Conservation (phyloP, 2,113 vertebrate species). For the Oceanodroma tethys region DNA sequence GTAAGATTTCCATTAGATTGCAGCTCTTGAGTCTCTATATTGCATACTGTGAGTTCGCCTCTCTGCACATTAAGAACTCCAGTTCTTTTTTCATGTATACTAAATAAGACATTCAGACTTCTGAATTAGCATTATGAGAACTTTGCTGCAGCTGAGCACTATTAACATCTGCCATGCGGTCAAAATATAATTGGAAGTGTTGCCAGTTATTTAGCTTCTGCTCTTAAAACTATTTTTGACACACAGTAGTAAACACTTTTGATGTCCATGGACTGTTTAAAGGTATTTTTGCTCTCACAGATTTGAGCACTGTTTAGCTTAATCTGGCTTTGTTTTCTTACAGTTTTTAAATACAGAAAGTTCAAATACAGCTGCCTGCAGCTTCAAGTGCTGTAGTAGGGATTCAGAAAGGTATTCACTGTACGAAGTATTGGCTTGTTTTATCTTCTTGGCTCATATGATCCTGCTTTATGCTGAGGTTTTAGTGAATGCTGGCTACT, state of each 20-base stretch:
- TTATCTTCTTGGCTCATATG: not conserved
- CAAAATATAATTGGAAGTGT: not conserved
- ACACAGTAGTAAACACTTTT: not conserved
- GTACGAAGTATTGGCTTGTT: not conserved
- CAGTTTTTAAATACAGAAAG: not conserved
- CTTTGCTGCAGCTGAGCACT: not conserved
- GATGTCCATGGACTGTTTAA: not conserved
- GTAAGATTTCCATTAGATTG: not conserved
- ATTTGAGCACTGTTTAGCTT: not conserved
- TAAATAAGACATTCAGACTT: not conserved
- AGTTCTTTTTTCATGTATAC: not conserved
- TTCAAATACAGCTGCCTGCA: not conserved
- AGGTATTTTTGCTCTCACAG: not conserved
- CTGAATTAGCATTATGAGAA: not conserved
- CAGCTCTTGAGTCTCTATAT: not conserved
- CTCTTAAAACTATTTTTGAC: not conserved
- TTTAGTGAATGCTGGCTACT: not conserved
- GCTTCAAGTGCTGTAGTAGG: not conserved
- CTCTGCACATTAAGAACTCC: not conserved
- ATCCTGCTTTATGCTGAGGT: not conserved
- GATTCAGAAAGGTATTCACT: not conserved
- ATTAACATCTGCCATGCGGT: not conserved
- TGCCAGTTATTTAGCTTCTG: not conserved
- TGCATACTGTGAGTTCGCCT: not conserved
- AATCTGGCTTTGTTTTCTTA: not conserved